Percentiles rank a stretch among this genome's conserved stretches.
These are phyloP conservation scores for Chlamydotis undulata DNA, from an alignment of 2,113 vertebrate genomes.

Conservation along the genomic window DNA sequence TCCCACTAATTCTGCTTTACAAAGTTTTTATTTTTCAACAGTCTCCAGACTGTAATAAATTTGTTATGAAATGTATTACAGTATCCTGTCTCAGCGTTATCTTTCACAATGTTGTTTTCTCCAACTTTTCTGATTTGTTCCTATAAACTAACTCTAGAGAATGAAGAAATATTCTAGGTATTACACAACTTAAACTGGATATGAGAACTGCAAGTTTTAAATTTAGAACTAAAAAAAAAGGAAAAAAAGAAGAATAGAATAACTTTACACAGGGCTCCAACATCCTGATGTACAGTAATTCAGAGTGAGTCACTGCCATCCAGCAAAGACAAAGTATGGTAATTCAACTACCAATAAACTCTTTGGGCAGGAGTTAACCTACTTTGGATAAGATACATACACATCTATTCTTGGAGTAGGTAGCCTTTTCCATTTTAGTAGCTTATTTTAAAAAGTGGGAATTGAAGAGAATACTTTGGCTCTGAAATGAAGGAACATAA, in stretches of 20 bases:
- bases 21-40: slow-evolving; percentile 50
- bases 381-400: slow-evolving; percentile 4
- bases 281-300: slow-evolving; percentile 8
- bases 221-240: background rate
- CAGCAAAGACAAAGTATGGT: background rate
- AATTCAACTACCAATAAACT: background rate
- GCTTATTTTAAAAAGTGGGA: slow-evolving; percentile 26
- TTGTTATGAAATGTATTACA: slow-evolving; percentile 17
- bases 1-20: slow-evolving; percentile 45
- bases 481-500: slow-evolving; percentile 30
- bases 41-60: slow-evolving; percentile 9
- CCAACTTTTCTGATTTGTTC: background rate
- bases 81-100: slow-evolving; percentile 27
- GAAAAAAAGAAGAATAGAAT: background rate
- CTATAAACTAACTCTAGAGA: slow-evolving; percentile 5
- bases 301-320: slow-evolving; percentile 36
- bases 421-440: slow-evolving; percentile 5
- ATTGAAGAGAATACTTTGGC: slow-evolving; percentile 43
- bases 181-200: background rate
- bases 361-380: background rate
- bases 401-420: background rate
- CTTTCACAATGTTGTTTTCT: slow-evolving; percentile 27
- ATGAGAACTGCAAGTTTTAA: background rate
- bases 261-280: background rate
- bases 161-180: background rate